Evolutionary conservation across 92 coral and sea anemone genomes (phyloP), one percentile per base, ranked within the genome.

Genomic region (Palythoa caribaeorum): DNA sequence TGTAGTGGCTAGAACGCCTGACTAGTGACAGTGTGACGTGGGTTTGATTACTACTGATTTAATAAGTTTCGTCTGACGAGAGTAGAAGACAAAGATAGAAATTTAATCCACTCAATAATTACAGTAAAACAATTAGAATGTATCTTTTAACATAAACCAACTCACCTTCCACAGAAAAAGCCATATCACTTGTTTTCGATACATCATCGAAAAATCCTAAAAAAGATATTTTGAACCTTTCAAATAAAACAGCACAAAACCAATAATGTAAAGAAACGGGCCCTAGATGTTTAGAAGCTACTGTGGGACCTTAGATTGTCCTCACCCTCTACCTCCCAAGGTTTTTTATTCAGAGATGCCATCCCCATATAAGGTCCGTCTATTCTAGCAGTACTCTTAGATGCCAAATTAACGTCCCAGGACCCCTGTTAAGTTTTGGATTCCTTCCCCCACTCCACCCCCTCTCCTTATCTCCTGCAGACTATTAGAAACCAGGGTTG

Each of bases 111-210:
- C 50, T 44, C 7, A 8, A 44, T 44, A 44, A 4, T 44, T 44
- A 8, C 5, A 44, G 50, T 44, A 8, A 44, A 44, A 44, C 7
- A 44, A 44, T 44, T 44, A 4, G 7, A 44, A 8, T 44, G 50
- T 17, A 9, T 3, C 37, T 6, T 17, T 17, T 63, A 11, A 55
- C 15, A 8, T 17, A 4, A 28, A 1, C 19, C 0, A 63, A 19
- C 63, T 91, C 88, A 97, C 99, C 96, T 92, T 92, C 94, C 17
- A 97, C 94, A 59, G 99, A 97, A 68, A 93, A 94, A 1, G 99
- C 99, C 84, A 93, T 92, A 48, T 91, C 92, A 84, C 96, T 95
- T 78, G 99, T 97, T 50, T 78, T 79, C 47, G 93, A 87, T 40
- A 95, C 99, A 80, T 97, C 94, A 20, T 91, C 92, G 85, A 87